Evolutionary conservation across 2,888 invertebrate species (phyloP).

Genomic region (Theretra japonica): DNA sequence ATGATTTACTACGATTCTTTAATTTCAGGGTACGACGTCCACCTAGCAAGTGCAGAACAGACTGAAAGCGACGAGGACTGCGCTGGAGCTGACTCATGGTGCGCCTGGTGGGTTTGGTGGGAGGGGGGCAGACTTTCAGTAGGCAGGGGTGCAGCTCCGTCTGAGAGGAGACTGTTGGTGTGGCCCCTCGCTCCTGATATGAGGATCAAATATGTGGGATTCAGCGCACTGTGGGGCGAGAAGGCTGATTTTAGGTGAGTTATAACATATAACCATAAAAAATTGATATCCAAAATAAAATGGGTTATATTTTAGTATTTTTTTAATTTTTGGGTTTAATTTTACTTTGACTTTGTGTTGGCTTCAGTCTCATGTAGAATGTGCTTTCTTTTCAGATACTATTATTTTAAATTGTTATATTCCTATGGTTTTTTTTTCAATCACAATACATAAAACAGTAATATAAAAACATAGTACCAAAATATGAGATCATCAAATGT

Average conservation of each 20-base stretch:
- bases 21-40: constrained; percentile 86
- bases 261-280: background rate
- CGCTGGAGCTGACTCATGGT: constrained; percentile 77
- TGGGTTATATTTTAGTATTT: no score
- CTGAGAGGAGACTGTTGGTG: constrained; percentile 83
- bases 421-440: no score
- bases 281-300: no score
- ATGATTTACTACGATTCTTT: background rate
- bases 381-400: no score
- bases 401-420: no score
- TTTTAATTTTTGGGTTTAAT: no score
- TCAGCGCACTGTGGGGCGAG: constrained; percentile 87
- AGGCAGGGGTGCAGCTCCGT: constrained; percentile 84
- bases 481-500: no score
- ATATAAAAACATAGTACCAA: no score
- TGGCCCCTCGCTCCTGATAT: constrained; percentile 86
- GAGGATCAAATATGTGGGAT: constrained; percentile 86
- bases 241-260: constrained; percentile 86
- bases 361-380: no score
- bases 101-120: constrained; percentile 89
- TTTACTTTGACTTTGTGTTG: no score
- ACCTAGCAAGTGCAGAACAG: constrained; percentile 84
- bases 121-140: constrained; percentile 84
- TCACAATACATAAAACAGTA: no score
- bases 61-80: constrained; percentile 84